Evolutionary conservation across 2,113 vertebrate genomes (phyloP), one percentile per base, ranked within the genome.

Genomic region (Notarius quadriscutis): DNA sequence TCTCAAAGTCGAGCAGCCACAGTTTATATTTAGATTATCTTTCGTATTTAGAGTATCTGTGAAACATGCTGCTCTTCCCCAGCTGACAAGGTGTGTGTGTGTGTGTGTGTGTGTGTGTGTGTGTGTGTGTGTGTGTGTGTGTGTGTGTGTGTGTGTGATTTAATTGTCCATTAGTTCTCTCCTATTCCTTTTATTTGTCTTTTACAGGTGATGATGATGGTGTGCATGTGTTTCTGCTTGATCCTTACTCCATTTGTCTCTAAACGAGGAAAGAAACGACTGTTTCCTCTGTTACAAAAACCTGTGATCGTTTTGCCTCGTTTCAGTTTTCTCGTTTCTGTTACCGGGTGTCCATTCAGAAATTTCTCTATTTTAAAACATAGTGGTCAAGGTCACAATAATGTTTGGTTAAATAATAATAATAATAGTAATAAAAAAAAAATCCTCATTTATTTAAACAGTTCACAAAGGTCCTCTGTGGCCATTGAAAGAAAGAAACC

Each of bases 1-100:
- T 83, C 63, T 86, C 83, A 80, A 72, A 84, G 81, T 86, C 87
- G 84, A 87, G 81, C 83, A 90, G 80, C 80, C 88, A 86, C 57
- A 50, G 27, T 12, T 48, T n/a, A 48, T 48, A 74, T 74, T n/a
- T n/a, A 72, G 72, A 4, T 8, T 12, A 51, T 51, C 74, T n/a
- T 81, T 87, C 88, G 80, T 79, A 91, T 91, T 88, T 89, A 88
- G 75, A 30, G 3, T 79, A 53, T 53, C 63, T 84, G 83, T 84
- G 80, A 74, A 84, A 58, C 34, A 80, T 53, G 74, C 60, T 55
- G 20, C 79, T 60, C 9, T n/a, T 86, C 67, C 55, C 85, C 30
- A 63, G 51, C 50, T 86, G 65, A 84, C 41, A 25, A 86, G 48
- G 0, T 7, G 65, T 69, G 65, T 69, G 65, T 67, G 63, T n/a